Percentiles rank a stretch among this genome's conserved stretches.
phyloP scores from a whole-genome alignment of 2,113 vertebrate species.

The Cyprinodon tularosa region DNA sequence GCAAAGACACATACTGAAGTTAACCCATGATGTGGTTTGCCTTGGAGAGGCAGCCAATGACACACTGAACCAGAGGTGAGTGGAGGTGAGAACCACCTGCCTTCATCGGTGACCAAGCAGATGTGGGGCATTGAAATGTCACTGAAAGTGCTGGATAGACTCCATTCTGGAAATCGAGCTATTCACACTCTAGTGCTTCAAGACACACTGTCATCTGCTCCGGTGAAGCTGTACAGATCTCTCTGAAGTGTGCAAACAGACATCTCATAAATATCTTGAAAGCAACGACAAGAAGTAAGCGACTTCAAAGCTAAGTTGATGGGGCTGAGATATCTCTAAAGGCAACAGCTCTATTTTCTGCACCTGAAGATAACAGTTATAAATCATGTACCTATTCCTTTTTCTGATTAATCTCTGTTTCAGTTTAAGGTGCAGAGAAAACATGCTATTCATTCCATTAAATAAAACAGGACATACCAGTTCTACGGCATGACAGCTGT shows the following conservation, averaged over 20 bases:
- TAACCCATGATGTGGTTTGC: conserved; percentile 63
- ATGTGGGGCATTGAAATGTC: conserved; percentile 34
- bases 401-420: conserved; percentile 41
- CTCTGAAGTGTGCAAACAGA: conserved; percentile 38
- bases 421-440: conserved; percentile 5
- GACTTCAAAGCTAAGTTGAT: conserved; percentile 53
- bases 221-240: conserved; percentile 18
- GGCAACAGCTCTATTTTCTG: conserved; percentile 44
- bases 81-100: conserved; percentile 55
- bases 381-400: conserved; percentile 22
- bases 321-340: conserved; percentile 37
- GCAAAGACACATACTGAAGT: conserved; percentile 57
- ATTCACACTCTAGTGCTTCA: conserved; percentile 4
- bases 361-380: conserved; percentile 47
- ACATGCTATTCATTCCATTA: conserved; percentile 9
- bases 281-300: conserved; percentile 30
- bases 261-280: conserved; percentile 61
- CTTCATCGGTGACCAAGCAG: conserved; percentile 35
- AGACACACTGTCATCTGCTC: conserved; percentile 3
- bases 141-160: conserved; percentile 17
- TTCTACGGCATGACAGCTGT: background rate
- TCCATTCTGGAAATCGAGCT: conserved; percentile 20
- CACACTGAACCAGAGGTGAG: conserved; percentile 17
- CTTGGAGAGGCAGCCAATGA: conserved; percentile 29
- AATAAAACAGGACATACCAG: background rate